Evolutionary conservation across 2,888 invertebrate species (phyloP), one percentile per base, ranked within the genome.

Genomic region (Scaptomyza reducta): DNA sequence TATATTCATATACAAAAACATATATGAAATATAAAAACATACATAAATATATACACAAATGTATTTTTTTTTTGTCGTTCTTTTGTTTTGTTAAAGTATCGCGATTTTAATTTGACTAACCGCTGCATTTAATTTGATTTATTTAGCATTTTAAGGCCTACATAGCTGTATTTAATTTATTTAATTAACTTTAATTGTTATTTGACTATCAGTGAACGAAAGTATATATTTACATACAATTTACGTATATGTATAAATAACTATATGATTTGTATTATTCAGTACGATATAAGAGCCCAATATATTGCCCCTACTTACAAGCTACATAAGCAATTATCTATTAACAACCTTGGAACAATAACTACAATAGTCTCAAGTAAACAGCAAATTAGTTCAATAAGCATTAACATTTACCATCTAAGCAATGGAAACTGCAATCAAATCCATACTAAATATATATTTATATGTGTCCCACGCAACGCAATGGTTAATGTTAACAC

Each of bases 151-250:
- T 46, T 76, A 87, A 77, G 80, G 57, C 61, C 83, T 77, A 71
- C 42, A 59, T 86, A 81, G 81, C 59, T 70, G 75, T 82, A 82
- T 80, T 87, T 82, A 72, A 82, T 82, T 82, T 82, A 82, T 82
- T 82, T 77, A 67, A 74, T 74, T 87, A 85, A 81, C 69, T 71
- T 82, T 74, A 81, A 79, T 86, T 82, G 84, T 82, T 82, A 72
- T 75, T 61, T 66, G 62, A 60, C 70, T 74, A 83, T 77, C 71
- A 71, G 54, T 59, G 64, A 65, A 57, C 45, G 56, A 49, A 65
- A 62, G 41, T 63, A 70, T 71, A 35, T 33, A 44, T n/a, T 18
- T n/a, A 31, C 31, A 31, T 18, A 22, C 49, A 41, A 44, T n/a
- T 31, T n/a, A 18, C 31, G 47, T 47, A 47, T 47, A 18, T 31